Conservation (phyloP, 2,113 vertebrate species). For the Myocastor coypus region DNA sequence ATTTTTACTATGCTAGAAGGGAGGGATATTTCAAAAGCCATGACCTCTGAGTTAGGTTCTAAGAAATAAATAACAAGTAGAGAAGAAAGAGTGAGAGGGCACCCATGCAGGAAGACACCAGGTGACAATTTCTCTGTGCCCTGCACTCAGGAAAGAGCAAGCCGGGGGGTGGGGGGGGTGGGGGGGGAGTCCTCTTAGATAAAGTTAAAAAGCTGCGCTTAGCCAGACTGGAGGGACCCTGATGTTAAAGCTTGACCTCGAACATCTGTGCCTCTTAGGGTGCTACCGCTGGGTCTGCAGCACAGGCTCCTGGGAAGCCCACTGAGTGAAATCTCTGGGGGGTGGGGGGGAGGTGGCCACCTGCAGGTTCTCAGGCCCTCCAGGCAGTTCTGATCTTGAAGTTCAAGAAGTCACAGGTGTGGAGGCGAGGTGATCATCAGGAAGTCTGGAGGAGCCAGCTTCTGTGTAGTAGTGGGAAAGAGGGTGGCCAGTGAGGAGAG, state of each 20-base stretch:
- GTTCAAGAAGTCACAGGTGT: background rate
- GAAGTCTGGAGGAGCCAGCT: background rate
- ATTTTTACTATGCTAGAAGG: background rate
- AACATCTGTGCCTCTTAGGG: background rate
- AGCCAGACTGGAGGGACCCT: accelerated
- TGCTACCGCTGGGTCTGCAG: accelerated
- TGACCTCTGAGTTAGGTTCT: background rate
- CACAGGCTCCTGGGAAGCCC: background rate
- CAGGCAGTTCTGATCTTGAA: background rate
- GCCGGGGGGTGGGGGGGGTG: accelerated
- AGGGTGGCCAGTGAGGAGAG: background rate
- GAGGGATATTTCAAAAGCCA: background rate
- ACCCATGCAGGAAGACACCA: too few relatives aligned
- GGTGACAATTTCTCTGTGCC: background rate
- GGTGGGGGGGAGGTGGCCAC: accelerated
- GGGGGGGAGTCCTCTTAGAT: too few relatives aligned
- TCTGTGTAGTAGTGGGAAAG: background rate
- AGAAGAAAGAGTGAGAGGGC: background rate
- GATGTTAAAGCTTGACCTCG: accelerated
- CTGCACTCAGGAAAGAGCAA: background rate
- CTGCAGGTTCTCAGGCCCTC: background rate
- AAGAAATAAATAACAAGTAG: background rate
- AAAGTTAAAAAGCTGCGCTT: background rate
- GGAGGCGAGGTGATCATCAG: background rate
- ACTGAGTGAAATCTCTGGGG: accelerated